A percentile compares a stretch with the other conserved stretches of the same genome.
Evolutionary conservation across 2,888 invertebrate genomes (phyloP).

Genomic region (Polydrusus pterygomalis): DNA sequence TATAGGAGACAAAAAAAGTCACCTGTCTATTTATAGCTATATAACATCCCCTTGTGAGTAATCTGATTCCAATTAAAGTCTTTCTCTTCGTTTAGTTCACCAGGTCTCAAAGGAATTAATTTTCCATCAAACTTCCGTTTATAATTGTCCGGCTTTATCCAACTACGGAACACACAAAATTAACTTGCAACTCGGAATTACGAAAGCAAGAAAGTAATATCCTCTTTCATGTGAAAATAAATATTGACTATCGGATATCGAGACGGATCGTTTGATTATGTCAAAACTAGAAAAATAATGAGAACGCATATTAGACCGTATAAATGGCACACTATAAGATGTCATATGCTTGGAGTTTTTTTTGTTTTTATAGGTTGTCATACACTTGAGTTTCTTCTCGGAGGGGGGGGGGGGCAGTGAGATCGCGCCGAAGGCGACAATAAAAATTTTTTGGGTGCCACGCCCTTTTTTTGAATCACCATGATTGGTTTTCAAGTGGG

Average conservation of each 20-base stretch:
- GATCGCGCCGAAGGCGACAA: no score
- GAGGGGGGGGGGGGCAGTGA: no score
- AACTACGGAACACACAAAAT: conserved; percentile 11
- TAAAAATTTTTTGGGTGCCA: no score
- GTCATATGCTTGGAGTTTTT: no score
- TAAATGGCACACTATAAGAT: no score
- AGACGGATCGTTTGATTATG: no score
- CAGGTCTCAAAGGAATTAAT: conserved; percentile 27
- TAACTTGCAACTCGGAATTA: conserved; percentile 14
- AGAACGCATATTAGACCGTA: no score
- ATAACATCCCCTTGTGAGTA: background rate
- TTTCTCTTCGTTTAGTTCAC: conserved; percentile 15
- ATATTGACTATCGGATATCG: conserved; percentile 8
- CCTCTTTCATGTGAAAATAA: background rate
- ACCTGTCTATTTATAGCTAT: conserved; percentile 7
- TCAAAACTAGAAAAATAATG: no score
- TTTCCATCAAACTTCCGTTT: conserved; percentile 31
- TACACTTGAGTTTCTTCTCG: no score
- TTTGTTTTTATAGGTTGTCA: no score
- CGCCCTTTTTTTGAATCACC: no score
- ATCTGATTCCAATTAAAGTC: conserved; percentile 17
- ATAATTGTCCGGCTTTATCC: conserved; percentile 27
- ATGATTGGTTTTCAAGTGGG: no score
- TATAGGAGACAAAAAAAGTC: background rate
- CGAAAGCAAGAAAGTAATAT: conserved; percentile 4